Conservation (phyloP, 2,797 vertebrate genomes). For the Hydrocynus forskahlii region DNA sequence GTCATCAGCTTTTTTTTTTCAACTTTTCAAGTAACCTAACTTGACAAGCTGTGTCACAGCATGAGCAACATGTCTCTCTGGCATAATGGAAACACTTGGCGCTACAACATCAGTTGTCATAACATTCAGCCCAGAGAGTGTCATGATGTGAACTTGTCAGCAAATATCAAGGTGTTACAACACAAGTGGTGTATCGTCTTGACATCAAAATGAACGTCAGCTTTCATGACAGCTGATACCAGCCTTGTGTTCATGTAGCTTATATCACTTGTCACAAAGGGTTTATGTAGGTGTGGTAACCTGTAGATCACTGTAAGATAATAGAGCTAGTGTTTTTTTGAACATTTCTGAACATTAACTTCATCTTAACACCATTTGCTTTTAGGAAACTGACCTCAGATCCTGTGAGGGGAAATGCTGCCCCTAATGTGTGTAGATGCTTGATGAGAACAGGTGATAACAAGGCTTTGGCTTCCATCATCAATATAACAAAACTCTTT, state of each 20-base stretch:
- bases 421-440: no score
- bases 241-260: not conserved
- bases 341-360: no score
- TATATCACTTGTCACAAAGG: not conserved
- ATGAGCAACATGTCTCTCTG: not conserved
- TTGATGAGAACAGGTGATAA: no score
- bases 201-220: not conserved
- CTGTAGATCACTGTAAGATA: not conserved
- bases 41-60: not conserved
- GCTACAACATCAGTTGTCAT: not conserved
- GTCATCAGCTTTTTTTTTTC: not conserved
- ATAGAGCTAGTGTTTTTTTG: not conserved
- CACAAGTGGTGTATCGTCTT: not conserved
- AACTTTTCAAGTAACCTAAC: not conserved
- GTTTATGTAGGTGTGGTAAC: not conserved
- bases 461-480: no score
- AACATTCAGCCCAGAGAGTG: not conserved
- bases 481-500: no score
- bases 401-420: no score
- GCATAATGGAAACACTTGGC: not conserved
- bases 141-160: not conserved
- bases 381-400: no score
- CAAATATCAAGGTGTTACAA: not conserved
- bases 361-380: no score
- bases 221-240: not conserved